Conservation (phyloP, 2,888 invertebrate species). For the Busseola fusca region DNA sequence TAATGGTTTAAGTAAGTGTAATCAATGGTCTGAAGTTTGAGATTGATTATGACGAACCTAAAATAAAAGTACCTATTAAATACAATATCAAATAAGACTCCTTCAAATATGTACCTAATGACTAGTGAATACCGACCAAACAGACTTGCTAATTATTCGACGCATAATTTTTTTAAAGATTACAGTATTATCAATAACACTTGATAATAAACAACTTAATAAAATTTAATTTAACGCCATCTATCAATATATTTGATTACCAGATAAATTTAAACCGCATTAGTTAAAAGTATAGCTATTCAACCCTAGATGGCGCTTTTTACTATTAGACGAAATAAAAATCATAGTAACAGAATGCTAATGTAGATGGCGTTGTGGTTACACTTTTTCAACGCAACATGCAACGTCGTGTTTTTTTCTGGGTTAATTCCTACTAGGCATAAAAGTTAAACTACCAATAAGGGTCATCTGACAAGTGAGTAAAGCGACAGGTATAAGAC, state of each 20-base stretch:
- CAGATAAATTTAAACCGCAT: not conserved
- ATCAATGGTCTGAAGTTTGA: not conserved
- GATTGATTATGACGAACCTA: not conserved
- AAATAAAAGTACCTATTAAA: not conserved
- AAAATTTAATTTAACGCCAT: slow-evolving; percentile 8
- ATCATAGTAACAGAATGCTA: not conserved
- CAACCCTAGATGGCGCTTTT: slow-evolving; percentile 53
- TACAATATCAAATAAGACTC: not conserved
- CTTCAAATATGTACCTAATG: not conserved
- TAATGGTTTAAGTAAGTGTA: not conserved
- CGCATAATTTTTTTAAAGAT: no score
- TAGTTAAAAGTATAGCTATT: slow-evolving; percentile 45
- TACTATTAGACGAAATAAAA: accelerated
- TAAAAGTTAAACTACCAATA: not conserved
- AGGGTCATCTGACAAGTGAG: not conserved
- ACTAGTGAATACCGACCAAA: not conserved
- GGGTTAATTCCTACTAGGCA: not conserved
- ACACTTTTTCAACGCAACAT: not conserved
- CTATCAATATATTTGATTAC: not conserved
- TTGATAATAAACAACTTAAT: not conserved
- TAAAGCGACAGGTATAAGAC: not conserved
- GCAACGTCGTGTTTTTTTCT: not conserved
- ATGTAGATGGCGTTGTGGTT: slow-evolving; percentile 35
- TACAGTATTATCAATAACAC: not conserved
- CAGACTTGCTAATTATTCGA: not conserved